Conservation (phyloP, 2,888 invertebrate species). For the Pyralis farinalis region DNA sequence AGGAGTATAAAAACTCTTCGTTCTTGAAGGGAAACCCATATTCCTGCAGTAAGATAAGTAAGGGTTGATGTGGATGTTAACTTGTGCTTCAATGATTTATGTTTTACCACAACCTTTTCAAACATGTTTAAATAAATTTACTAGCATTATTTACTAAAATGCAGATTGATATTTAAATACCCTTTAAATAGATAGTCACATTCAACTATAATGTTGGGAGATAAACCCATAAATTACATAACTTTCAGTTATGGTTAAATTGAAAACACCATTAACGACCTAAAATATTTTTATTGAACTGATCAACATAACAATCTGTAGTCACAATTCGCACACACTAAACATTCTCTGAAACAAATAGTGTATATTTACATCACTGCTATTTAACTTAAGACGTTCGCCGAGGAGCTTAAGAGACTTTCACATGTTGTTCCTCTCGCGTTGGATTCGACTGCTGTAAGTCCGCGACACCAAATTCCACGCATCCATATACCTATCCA, state of each 20-base stretch:
- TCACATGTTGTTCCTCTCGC: constrained; percentile 86
- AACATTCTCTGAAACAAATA: constrained; percentile 50
- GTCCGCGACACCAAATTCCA: constrained; percentile 96
- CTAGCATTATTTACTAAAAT: too few relatives aligned
- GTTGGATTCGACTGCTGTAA: constrained; percentile 91
- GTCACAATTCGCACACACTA: constrained; percentile 46
- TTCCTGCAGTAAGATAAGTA: too few relatives aligned
- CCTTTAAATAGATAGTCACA: too few relatives aligned
- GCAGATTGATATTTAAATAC: too few relatives aligned
- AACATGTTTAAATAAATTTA: too few relatives aligned
- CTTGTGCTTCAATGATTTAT: too few relatives aligned
- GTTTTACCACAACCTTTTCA: too few relatives aligned
- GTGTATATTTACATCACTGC: constrained; percentile 67
- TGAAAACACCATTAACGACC: constrained; percentile 43
- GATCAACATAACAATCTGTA: constrained; percentile 51
- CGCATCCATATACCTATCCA: constrained; percentile 98
- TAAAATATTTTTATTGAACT: constrained; percentile 61
- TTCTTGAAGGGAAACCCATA: too few relatives aligned
- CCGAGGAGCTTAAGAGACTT: constrained; percentile 19
- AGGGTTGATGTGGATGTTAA: too few relatives aligned
- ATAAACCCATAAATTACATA: background rate
- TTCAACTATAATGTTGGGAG: too few relatives aligned
- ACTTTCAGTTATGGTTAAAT: constrained; percentile 12
- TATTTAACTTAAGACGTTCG: constrained; percentile 32
- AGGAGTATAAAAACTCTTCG: too few relatives aligned